Evolutionary conservation across 2,888 invertebrate genomes (phyloP).

Genomic region (Timandra comae): DNA sequence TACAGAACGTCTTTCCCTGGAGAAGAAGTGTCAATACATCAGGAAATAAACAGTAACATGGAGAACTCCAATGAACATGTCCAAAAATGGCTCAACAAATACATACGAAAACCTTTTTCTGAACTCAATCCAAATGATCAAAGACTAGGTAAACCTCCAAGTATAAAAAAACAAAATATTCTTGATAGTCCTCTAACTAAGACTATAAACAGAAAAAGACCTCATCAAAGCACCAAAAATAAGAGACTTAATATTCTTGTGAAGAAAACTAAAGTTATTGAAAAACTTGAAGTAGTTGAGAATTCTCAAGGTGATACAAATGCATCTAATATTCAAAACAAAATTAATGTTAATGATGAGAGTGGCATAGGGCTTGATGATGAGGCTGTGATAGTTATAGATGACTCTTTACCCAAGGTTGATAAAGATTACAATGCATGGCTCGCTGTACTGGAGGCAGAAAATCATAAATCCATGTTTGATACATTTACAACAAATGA

Average conservation of each 20-base stretch:
- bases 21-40: constrained; percentile 32
- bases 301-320: not conserved
- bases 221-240: constrained; percentile 7
- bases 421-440: constrained; percentile 59
- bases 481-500: constrained; percentile 17
- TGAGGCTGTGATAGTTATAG: constrained; percentile 39
- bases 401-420: constrained; percentile 41
- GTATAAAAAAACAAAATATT: constrained; percentile 7
- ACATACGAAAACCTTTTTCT: constrained; percentile 48
- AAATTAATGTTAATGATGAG: constrained; percentile 34
- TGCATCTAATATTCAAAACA: constrained; percentile 3
- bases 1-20: constrained; percentile 34
- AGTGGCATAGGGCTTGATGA: constrained; percentile 54
- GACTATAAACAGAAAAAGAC: constrained; percentile 23
- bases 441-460: constrained; percentile 44
- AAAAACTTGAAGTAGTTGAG: not conserved
- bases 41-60: constrained; percentile 32
- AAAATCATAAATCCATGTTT: constrained; percentile 25
- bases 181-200: constrained; percentile 7
- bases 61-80: constrained; percentile 45
- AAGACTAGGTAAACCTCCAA: constrained; percentile 9
- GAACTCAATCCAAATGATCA: constrained; percentile 48
- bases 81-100: constrained; percentile 51
- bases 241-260: not conserved
- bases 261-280: not conserved